These are phyloP conservation scores for Desmodus rotundus DNA, from an alignment of 2,113 vertebrate species.

Conservation along the genomic window DNA sequence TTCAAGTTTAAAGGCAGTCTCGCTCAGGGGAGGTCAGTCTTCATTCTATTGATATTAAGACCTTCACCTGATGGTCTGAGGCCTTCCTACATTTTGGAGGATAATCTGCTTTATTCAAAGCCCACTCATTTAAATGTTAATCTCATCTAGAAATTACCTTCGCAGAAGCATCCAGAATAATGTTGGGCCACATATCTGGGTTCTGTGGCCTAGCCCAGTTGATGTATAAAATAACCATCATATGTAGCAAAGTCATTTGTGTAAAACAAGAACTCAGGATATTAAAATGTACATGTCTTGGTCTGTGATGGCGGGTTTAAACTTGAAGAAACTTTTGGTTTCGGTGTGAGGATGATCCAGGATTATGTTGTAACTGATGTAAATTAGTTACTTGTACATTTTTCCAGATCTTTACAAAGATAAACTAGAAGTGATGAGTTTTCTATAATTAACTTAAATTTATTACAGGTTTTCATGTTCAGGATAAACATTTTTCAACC, in stretches of 20 bases:
- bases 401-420: slow-evolving; percentile 79
- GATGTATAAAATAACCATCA: neutral
- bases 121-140: too few species aligned
- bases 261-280: neutral
- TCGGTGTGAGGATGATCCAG: slow-evolving; percentile 77
- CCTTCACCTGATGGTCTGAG: neutral
- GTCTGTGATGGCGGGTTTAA: slow-evolving; percentile 81
- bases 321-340: slow-evolving; percentile 75
- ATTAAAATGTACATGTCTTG: neutral
- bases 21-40: neutral
- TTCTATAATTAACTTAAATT: slow-evolving; percentile 90
- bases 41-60: neutral
- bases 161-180: neutral
- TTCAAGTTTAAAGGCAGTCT: neutral
- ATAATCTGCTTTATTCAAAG: too few species aligned
- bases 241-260: neutral
- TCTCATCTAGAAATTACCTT: neutral
- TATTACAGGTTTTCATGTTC: slow-evolving; percentile 88
- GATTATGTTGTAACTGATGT: slow-evolving; percentile 87
- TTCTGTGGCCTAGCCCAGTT: neutral
- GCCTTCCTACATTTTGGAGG: neutral
- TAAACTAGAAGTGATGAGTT: slow-evolving; percentile 84
- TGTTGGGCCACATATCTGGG: neutral
- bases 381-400: slow-evolving; percentile 85
- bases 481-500: slow-evolving; percentile 83